A percentile compares a stretch with the other conserved stretches of the same genome.
Evolutionary conservation across 2,113 vertebrate genomes (phyloP).

Genomic region (Tylochromis polylepis): DNA sequence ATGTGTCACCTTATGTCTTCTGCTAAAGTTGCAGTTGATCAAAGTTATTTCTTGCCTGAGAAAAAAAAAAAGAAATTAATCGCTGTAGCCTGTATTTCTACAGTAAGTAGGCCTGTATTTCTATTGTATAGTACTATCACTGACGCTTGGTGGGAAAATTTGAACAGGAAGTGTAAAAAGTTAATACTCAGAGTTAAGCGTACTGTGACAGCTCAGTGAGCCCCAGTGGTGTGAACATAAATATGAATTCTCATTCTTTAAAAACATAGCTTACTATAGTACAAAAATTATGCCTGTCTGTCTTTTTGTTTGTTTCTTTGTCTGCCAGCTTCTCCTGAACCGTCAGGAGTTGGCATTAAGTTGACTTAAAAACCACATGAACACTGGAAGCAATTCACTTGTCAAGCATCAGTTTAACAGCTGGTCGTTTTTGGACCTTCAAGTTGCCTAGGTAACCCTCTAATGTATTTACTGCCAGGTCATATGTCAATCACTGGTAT

Average conservation of each 20-base stretch:
- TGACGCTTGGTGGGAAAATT: background rate
- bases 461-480: background rate
- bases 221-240: background rate
- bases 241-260: background rate
- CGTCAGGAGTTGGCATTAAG: rapidly evolving
- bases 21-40: background rate
- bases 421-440: background rate
- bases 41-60: background rate
- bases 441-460: background rate
- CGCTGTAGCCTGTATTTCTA: background rate
- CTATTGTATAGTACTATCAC: background rate
- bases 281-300: background rate
- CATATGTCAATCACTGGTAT: background rate
- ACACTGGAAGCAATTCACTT: background rate
- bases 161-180: background rate
- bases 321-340: background rate
- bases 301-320: background rate
- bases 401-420: background rate
- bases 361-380: background rate
- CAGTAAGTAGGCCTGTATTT: background rate
- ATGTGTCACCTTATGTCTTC: background rate
- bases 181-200: background rate
- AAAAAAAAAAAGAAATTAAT: background rate
- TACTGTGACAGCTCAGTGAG: background rate
- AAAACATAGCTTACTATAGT: background rate